phyloP scores from a whole-genome alignment of 1,140 invertebrate species.

The Physella acuta region DNA sequence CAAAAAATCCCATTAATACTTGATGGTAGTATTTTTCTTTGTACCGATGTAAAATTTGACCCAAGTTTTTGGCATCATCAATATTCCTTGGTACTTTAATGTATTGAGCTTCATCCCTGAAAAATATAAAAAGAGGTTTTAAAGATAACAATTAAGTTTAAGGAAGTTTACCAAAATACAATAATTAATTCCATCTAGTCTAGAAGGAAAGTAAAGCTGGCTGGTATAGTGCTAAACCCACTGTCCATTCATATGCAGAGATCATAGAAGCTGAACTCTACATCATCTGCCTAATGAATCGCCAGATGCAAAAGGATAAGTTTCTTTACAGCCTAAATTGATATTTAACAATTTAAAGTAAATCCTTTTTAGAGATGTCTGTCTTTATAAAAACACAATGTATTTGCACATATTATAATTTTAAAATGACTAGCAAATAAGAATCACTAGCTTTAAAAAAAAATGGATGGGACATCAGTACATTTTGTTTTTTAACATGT shows the following conservation, averaged over 20 bases:
- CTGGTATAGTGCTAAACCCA: neutral
- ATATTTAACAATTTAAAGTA: no score
- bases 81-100: constrained; percentile 91
- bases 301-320: no score
- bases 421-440: no score
- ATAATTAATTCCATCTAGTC: neutral
- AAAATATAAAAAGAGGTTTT: constrained; percentile 61
- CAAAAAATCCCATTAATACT: constrained; percentile 85
- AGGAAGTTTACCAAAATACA: neutral
- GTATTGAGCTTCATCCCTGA: constrained; percentile 82
- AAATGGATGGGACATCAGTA: no score
- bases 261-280: neutral
- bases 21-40: constrained; percentile 92
- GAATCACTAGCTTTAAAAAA: no score
- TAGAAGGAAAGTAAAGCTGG: neutral
- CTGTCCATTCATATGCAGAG: neutral
- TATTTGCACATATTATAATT: no score
- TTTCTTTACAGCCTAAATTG: no score
- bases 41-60: constrained; percentile 85
- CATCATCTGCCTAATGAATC: neutral
- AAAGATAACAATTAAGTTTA: constrained; percentile 1
- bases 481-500: no score
- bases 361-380: no score
- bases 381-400: no score
- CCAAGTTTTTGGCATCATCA: constrained; percentile 94